These are phyloP conservation scores for Poecile atricapillus DNA, from an alignment of 2,113 vertebrate species.

Conservation along the genomic window DNA sequence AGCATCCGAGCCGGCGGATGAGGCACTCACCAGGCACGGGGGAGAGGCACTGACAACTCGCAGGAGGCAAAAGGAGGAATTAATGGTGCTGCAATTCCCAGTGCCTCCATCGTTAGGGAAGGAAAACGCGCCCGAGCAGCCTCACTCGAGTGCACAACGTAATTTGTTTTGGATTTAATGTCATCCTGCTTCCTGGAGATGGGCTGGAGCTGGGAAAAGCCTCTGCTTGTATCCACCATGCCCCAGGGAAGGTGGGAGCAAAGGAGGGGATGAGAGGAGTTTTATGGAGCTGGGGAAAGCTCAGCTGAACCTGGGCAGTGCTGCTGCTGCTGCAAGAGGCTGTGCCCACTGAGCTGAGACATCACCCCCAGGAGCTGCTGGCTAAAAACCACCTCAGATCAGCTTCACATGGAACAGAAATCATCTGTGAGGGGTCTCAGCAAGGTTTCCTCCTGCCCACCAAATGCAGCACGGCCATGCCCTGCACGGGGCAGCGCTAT, in stretches of 20 bases:
- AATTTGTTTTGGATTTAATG: background rate
- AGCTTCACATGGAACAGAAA: fast-evolving
- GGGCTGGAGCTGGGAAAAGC: background rate
- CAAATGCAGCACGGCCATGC: fast-evolving
- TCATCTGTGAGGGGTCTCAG: fast-evolving
- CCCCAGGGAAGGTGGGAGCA: background rate
- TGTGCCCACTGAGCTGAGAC: fast-evolving
- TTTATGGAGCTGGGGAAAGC: background rate
- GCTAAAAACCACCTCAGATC: background rate
- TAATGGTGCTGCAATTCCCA: slow-evolving; percentile 30
- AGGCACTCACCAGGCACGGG: background rate
- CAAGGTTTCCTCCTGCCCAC: background rate
- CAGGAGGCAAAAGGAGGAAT: background rate
- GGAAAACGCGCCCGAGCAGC: background rate
- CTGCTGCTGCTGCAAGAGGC: background rate
- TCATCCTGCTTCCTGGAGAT: background rate
- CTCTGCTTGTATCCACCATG: fast-evolving
- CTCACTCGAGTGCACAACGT: background rate
- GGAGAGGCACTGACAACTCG: background rate
- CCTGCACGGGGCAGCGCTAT: fast-evolving
- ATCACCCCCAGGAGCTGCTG: background rate
- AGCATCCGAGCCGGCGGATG: background rate
- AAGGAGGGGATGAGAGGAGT: background rate
- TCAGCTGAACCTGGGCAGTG: background rate
- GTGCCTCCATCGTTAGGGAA: background rate